Base-by-base conservation (phyloP, 1,140 invertebrate genomes). In the Ptiloglossa arizonensis region DNA sequence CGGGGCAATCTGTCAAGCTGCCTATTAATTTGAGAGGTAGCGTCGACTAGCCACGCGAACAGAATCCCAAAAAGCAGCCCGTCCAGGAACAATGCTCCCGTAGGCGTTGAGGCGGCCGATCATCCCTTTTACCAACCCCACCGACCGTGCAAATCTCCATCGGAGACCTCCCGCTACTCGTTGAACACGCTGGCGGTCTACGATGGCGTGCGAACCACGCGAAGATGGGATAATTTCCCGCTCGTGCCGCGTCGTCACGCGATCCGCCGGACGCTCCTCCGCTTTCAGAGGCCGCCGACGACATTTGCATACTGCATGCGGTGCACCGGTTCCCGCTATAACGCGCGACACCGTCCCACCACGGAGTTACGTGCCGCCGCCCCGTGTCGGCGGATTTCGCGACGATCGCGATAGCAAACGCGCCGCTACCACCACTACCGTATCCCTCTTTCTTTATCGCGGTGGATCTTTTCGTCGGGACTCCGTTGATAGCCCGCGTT, bases 201-300 rank as follows among this genome's bases (percentile, higher is more conserved):
- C 75, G 70, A 84, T 82, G 64, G 52, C 56, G 64, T 75, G 76
- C 71, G 66, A 72, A 82, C 59, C 67, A 76, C 67, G 35, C 77
- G 67, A 72, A 63, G 74, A 87, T 83, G 78, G 81, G 82, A 87
- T 87, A 88, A 87, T 88, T 88, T 86, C 70, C 80, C 70, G 80
- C 81, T 81, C 79, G 67, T 87, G 83, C 81, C 80, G 63, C 71
- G 72, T 76, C 81, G 71, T 84, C 87, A 88, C 85, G 85, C 87
- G 81, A 88, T 87, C 79, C 71, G 27, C 64, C 67, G 62, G 69
- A 73, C 41, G 57, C 69, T 66, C 35, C 29, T 62, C 70, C 66
- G 56, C 46, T 68, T 52, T 70, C 57, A 60, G 56, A 50, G 48
- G 32, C 38, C 59, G 38, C 50, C 60, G 44, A 59, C 13, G 46